Conservation (phyloP, 2,888 invertebrate species). For the Drosophila multiciliata region DNA sequence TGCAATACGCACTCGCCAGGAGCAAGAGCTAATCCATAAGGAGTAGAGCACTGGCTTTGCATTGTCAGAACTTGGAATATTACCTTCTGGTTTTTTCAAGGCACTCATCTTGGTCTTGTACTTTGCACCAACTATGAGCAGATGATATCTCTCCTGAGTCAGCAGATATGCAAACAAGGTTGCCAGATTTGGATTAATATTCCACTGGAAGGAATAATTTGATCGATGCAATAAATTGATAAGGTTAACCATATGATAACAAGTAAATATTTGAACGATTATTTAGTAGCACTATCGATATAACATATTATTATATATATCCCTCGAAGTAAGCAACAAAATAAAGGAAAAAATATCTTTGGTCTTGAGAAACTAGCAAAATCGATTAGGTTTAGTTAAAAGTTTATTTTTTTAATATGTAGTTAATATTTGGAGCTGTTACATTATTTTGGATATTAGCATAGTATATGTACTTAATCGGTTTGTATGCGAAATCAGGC, state of each 20-base stretch:
- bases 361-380: background rate
- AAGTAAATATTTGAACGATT: background rate
- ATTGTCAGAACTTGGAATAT: conserved; percentile 8
- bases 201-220: no score
- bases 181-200: background rate
- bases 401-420: conserved; percentile 63
- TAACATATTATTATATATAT: background rate
- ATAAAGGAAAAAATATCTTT: background rate
- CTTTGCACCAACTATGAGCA: background rate
- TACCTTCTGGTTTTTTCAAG: background rate
- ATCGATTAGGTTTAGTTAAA: conserved; percentile 49
- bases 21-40: conserved; percentile 96
- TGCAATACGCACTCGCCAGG: conserved; percentile 96
- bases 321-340: conserved; percentile 22
- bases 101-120: conserved; percentile 21
- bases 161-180: background rate
- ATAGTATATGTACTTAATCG: conserved; percentile 46
- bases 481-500: conserved; percentile 50
- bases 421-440: conserved; percentile 73
- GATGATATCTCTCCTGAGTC: background rate
- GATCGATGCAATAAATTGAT: background rate
- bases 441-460: conserved; percentile 65
- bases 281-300: conserved; percentile 41
- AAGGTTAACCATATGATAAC: background rate
- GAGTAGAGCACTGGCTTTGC: conserved; percentile 92